Conservation (phyloP, 1,140 invertebrate species). For the Papilio polytes region DNA sequence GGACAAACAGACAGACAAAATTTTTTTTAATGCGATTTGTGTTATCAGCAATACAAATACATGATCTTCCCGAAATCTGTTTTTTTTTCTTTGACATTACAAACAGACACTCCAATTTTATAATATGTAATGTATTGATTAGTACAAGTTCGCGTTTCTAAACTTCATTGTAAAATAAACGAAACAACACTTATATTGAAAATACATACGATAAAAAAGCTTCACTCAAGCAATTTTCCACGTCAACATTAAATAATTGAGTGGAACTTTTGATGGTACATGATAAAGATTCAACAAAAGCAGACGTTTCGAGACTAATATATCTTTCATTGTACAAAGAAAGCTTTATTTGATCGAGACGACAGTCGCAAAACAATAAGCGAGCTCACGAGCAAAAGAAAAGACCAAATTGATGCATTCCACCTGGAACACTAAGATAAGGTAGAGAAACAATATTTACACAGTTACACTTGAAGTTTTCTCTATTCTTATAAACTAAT, state of each 20-base stretch:
- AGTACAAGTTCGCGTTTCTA: no score
- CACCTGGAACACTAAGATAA: slow-evolving; percentile 50
- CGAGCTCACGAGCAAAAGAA: slow-evolving; percentile 5
- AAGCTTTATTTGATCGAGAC: slow-evolving; percentile 27
- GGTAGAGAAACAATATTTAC: slow-evolving; percentile 48
- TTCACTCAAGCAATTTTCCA: neutral
- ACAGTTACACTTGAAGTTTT: slow-evolving; percentile 7
- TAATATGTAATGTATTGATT: no score
- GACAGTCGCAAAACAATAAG: slow-evolving; percentile 30
- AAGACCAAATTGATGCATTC: slow-evolving; percentile 46
- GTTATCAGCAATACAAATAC: no score
- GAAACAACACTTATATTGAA: neutral
- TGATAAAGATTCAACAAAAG: slow-evolving; percentile 17
- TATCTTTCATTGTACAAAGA: slow-evolving; percentile 28
- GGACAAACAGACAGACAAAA: no score
- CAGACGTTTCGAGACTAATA: slow-evolving; percentile 28
- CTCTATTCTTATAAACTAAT: neutral
- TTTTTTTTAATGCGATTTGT: no score
- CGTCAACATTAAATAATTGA: slow-evolving; percentile 12
- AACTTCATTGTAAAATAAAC: neutral
- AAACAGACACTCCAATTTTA: no score
- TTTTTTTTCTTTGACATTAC: no score
- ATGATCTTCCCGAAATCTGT: no score
- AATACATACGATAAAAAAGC: neutral
- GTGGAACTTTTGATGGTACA: neutral